Conservation (phyloP, 2,113 vertebrate genomes). For the Atlantisia rogersi region DNA sequence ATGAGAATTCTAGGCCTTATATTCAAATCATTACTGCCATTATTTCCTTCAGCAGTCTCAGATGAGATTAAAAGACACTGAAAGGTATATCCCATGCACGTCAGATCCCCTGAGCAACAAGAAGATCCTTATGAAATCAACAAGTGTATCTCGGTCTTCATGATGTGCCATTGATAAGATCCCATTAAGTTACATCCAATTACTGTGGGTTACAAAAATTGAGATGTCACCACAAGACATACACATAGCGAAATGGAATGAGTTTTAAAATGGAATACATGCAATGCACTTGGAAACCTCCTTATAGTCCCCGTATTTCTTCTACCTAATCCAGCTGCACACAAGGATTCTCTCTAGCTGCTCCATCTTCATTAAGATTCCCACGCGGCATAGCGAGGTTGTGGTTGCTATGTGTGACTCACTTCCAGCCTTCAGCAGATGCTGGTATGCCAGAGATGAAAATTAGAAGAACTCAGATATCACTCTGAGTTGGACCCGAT, state of each 20-base stretch:
- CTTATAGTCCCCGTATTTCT: neutral
- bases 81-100: neutral
- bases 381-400: neutral
- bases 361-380: neutral
- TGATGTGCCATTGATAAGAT: neutral
- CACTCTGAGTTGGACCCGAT: neutral
- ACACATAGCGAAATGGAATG: neutral
- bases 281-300: neutral
- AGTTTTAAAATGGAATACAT: neutral
- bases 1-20: neutral
- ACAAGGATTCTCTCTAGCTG: neutral
- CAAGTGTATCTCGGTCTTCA: neutral
- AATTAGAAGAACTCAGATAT: neutral
- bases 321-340: conserved; percentile 3
- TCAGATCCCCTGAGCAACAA: neutral
- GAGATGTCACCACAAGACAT: neutral
- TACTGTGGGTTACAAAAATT: neutral
- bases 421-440: conserved; percentile 16
- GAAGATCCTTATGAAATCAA: neutral
- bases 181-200: neutral
- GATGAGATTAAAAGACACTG: neutral
- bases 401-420: conserved; percentile 41
- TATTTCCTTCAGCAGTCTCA: neutral
- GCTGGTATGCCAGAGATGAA: neutral
- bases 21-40: neutral